Percentiles rank a stretch among this genome's conserved stretches.
These are phyloP conservation scores for Galeruca laticollis DNA, from an alignment of 2,888 invertebrate species.

Conservation along the genomic window DNA sequence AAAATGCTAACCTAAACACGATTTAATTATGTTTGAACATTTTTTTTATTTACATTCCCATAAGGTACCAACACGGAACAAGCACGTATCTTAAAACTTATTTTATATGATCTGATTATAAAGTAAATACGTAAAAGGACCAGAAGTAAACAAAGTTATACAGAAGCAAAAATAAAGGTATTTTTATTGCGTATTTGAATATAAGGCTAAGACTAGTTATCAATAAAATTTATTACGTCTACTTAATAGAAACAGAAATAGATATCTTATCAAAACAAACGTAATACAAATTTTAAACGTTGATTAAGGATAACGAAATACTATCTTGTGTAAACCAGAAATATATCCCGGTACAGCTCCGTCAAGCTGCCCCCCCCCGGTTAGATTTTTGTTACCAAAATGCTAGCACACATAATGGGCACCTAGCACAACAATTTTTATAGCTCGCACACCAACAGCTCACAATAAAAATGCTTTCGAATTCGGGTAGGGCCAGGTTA, in stretches of 20 bases:
- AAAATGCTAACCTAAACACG: background rate
- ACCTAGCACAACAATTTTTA: no score
- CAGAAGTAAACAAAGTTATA: background rate
- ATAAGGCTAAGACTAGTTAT: background rate
- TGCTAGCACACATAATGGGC: no score
- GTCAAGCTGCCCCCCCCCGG: no score
- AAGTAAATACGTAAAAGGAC: background rate
- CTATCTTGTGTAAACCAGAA: no score
- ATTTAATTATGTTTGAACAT: background rate
- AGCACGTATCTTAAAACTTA: background rate
- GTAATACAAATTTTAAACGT: background rate
- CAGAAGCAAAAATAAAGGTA: background rate
- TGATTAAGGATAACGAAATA: no score
- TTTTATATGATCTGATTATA: background rate
- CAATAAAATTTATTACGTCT: background rate
- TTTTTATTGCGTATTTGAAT: background rate
- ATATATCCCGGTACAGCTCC: no score
- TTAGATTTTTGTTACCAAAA: no score
- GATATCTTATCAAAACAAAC: background rate
- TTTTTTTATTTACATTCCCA: conserved; percentile 1
- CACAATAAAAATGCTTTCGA: no score
- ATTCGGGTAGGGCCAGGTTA: no score
- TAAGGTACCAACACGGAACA: background rate
- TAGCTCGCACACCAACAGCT: no score
- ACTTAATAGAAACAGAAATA: conserved; percentile 2